Evolutionary conservation across 2,888 invertebrate genomes (phyloP).

Genomic region (Noctua janthina): DNA sequence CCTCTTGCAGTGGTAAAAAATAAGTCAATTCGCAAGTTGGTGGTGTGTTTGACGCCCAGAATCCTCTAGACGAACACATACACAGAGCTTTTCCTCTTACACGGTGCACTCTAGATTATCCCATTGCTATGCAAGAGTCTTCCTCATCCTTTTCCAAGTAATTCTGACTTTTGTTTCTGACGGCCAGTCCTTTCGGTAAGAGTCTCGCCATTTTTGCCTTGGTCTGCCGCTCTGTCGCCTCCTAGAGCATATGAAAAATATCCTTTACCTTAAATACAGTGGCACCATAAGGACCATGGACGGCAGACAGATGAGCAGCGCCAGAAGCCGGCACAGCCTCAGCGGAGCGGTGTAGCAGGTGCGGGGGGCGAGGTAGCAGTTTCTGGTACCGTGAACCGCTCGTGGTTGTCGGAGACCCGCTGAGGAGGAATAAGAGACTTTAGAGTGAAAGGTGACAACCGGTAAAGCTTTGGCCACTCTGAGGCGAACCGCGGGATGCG

Average conservation of each 20-base stretch:
- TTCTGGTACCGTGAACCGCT: constrained; percentile 66
- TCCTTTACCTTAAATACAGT: constrained; percentile 91
- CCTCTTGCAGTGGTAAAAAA: not conserved
- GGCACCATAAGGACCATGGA: constrained; percentile 92
- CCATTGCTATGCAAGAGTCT: no score
- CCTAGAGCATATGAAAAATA: not conserved
- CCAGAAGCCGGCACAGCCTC: constrained; percentile 91
- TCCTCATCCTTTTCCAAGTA: no score
- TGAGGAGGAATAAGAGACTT: constrained; percentile 53
- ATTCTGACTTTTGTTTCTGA: no score
- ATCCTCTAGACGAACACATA: no score
- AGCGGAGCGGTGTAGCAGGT: constrained; percentile 89
- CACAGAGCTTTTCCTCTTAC: no score
- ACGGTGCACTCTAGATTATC: no score
- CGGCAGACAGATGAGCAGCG: constrained; percentile 92
- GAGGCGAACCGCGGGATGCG: not conserved
- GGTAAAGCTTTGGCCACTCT: not conserved
- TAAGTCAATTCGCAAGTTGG: not conserved
- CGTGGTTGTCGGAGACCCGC: constrained; percentile 69
- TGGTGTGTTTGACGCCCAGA: no score
- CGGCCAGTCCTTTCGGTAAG: no score
- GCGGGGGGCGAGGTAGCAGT: constrained; percentile 73
- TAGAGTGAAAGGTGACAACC: not conserved
- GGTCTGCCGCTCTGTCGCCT: no score
- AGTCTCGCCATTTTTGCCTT: no score